Base-by-base conservation (phyloP, 1,140 invertebrate species). In the Leptinotarsa undecemlineata region DNA sequence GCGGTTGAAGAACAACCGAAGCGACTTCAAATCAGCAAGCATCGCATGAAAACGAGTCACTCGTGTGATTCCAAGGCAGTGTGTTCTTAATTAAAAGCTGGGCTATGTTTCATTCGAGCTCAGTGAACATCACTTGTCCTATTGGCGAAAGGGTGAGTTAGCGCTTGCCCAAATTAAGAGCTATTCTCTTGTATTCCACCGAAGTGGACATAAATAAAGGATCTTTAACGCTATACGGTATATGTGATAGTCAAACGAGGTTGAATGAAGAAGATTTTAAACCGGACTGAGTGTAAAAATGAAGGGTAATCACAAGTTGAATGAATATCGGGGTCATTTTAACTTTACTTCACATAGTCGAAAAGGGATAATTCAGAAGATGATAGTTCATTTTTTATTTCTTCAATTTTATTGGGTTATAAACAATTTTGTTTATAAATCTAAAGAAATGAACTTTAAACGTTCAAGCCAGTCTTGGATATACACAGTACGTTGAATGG, bases 81-180 rank as follows among this genome's bases (percentile, higher is more conserved):
- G 69, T 26, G 64, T 71, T 71, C 73, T 79, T 79, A 79, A 79
- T 79, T 79, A 79, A 77, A 79, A 79, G 78, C 75, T 73, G 60
- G 63, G 69, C 62, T 51, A 74, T 77, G 76, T 79, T 77, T 79
- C 71, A 75, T 79, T 77, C 74, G 76, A 69, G 72, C 67, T 73
- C 73, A 79, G 73, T 77, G 76, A 79, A 73, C 78, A 79, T 51
- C 68, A 68, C 71, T 19, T 19, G 62, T 48, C 69, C 68, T 74
- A 77, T 79, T 77, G 78, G 74, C 74, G 75, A 78, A 78, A 79
- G 78, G 76, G 76, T 75, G 78, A 76, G 73, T 67, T 73, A 57
- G 73, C 72, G 74, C 77, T 74, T 78, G 71, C 61, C 51, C 76
- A 70, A 79, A 79, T 79, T 79, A 79, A 75, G 78, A 77, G 68